Evolutionary conservation across 2,888 invertebrate genomes (phyloP).

Genomic region (Caenorhabditis sp.): DNA sequence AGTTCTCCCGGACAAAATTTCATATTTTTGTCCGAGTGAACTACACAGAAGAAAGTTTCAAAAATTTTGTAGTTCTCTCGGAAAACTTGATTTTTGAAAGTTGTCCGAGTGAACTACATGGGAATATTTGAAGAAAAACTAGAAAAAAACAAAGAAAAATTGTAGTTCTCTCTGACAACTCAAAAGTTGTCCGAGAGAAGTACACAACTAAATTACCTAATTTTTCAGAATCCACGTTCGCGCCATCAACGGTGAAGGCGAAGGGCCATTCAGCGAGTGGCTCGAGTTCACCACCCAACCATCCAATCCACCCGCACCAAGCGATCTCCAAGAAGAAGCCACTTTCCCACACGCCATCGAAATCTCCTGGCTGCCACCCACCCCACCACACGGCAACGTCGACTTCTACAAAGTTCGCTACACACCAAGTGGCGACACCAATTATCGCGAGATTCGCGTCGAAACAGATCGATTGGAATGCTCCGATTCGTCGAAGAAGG

Average conservation of each 20-base stretch:
- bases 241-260: conserved; percentile 67
- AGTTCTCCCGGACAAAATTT: too few species aligned
- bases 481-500: conserved; percentile 62
- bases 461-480: conserved; percentile 66
- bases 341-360: conserved; percentile 68
- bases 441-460: conserved; percentile 68
- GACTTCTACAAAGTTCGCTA: conserved; percentile 70
- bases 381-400: conserved; percentile 69
- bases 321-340: conserved; percentile 67
- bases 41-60: too few species aligned
- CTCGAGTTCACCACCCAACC: conserved; percentile 66
- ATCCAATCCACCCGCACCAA: conserved; percentile 65
- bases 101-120: too few species aligned
- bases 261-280: conserved; percentile 69
- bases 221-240: conserved; percentile 61
- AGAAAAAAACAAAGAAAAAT: too few species aligned
- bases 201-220: background rate
- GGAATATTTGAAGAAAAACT: too few species aligned
- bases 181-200: background rate
- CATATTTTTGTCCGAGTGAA: too few species aligned
- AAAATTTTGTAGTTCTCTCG: too few species aligned
- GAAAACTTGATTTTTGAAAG: too few species aligned
- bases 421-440: conserved; percentile 59
- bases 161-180: too few species aligned
- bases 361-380: conserved; percentile 69